Percentiles rank a stretch among this genome's conserved stretches.
Evolutionary conservation across 2,113 vertebrate genomes (phyloP).

Genomic region (Chaenocephalus aceratus): DNA sequence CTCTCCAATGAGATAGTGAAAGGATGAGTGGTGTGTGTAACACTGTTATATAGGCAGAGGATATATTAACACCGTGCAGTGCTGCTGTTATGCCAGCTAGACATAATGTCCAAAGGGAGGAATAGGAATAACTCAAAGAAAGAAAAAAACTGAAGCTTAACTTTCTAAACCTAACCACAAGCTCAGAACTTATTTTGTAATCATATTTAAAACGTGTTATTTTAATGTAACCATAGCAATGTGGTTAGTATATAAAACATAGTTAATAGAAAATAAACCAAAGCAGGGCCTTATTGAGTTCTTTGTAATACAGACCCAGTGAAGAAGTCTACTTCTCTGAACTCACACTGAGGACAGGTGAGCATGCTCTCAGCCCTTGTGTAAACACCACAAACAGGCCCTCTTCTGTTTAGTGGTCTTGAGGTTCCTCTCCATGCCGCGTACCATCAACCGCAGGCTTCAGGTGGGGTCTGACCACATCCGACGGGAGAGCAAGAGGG

Average conservation of each 20-base stretch:
- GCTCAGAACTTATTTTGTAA: conserved; percentile 6
- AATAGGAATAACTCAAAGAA: conserved; percentile 50
- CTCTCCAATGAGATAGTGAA: conserved; percentile 51
- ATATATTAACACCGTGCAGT: conserved; percentile 68
- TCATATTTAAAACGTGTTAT: neutral
- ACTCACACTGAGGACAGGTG: conserved; percentile 43
- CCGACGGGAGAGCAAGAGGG: conserved; percentile 22
- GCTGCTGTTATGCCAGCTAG: conserved; percentile 59
- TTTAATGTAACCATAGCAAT: neutral
- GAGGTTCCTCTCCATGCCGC: conserved; percentile 28
- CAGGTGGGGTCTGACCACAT: conserved; percentile 68
- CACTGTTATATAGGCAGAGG: conserved; percentile 52
- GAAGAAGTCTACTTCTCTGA: conserved; percentile 34
- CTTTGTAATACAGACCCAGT: conserved; percentile 24
- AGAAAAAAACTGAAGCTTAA: conserved; percentile 37
- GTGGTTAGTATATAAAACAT: neutral
- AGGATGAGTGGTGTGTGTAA: conserved; percentile 63
- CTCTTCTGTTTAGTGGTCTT: conserved; percentile 51
- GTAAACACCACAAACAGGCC: conserved; percentile 60
- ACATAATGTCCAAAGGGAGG: conserved; percentile 47
- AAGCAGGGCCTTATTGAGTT: neutral
- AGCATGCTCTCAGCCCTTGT: conserved; percentile 45
- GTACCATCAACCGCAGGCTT: conserved; percentile 46
- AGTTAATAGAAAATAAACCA: conserved; percentile 9
- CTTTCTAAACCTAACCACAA: conserved; percentile 42